phyloP scores from a whole-genome alignment of 1,140 invertebrate genomes.

The Caenorhabditis tropicalis region DNA sequence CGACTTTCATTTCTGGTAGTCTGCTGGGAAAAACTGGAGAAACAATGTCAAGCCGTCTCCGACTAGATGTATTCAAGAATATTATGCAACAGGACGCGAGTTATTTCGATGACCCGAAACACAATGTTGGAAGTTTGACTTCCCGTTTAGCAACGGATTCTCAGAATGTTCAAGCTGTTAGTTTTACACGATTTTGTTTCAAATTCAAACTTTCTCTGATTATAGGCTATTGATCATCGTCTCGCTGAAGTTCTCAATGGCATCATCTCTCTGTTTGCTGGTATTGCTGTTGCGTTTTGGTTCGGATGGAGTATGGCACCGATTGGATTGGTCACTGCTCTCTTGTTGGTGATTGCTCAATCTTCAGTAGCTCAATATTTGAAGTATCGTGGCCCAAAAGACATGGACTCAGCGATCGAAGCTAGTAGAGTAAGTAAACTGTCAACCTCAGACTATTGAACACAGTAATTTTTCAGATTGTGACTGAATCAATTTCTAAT shows the following conservation, averaged over 20 bases:
- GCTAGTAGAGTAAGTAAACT: conserved; percentile 57
- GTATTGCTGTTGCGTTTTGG: conserved; percentile 72
- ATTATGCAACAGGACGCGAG: conserved; percentile 75
- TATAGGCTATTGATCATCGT: conserved; percentile 73
- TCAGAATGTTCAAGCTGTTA: conserved; percentile 74
- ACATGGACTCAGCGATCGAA: conserved; percentile 59
- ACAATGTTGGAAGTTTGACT: conserved; percentile 74
- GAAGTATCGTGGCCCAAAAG: conserved; percentile 63
- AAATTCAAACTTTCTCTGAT: background rate
- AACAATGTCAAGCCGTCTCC: conserved; percentile 54
- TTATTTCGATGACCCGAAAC: conserved; percentile 75
- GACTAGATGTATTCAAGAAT: conserved; percentile 63
- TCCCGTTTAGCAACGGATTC: conserved; percentile 75
- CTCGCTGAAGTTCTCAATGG: conserved; percentile 73
- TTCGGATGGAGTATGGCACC: conserved; percentile 73
- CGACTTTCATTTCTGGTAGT: conserved; percentile 63
- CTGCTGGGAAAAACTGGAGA: conserved; percentile 65
- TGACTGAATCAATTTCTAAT: conserved; percentile 65
- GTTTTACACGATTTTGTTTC: background rate
- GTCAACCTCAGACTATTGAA: background rate
- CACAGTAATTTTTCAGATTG: conserved; percentile 48
- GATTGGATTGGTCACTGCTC: conserved; percentile 62
- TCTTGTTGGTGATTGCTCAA: conserved; percentile 55
- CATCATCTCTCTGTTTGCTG: conserved; percentile 73
- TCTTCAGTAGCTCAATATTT: conserved; percentile 61